Percentiles rank a stretch among this genome's conserved stretches.
These are phyloP conservation scores for Neoseiulus cucumeris DNA, from an alignment of 1,140 invertebrate genomes.

Conservation along the genomic window DNA sequence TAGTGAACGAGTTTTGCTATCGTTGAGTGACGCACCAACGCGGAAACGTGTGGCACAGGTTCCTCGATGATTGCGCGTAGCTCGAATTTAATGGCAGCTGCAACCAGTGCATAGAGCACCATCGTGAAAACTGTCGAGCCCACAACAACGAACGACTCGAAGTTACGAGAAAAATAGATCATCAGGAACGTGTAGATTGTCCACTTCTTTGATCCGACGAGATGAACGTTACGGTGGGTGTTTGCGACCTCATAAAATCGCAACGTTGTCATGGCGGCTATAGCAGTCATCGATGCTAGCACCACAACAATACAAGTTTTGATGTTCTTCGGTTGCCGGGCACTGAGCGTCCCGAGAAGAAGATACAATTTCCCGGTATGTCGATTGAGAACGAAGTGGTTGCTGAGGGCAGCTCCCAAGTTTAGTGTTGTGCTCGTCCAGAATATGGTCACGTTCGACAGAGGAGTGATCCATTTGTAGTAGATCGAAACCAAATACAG, in stretches of 20 bases:
- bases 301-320: constrained; percentile 3
- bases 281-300: neutral
- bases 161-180: neutral
- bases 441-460: neutral
- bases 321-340: neutral
- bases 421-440: neutral
- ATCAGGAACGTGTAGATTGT: neutral
- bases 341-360: neutral
- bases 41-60: neutral
- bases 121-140: neutral
- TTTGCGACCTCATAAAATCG: neutral
- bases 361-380: neutral
- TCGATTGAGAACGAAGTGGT: neutral
- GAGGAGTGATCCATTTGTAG: neutral
- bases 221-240: neutral
- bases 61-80: constrained; percentile 1
- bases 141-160: neutral
- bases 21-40: neutral
- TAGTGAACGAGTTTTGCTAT: neutral
- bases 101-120: neutral
- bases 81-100: constrained; percentile 7
- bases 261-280: neutral
- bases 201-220: neutral
- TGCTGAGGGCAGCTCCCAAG: neutral
- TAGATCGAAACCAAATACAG: neutral